A percentile compares a stretch with the other conserved stretches of the same genome.
phyloP scores from a whole-genome alignment of 2,888 invertebrate genomes.

The Neria commutata region DNA sequence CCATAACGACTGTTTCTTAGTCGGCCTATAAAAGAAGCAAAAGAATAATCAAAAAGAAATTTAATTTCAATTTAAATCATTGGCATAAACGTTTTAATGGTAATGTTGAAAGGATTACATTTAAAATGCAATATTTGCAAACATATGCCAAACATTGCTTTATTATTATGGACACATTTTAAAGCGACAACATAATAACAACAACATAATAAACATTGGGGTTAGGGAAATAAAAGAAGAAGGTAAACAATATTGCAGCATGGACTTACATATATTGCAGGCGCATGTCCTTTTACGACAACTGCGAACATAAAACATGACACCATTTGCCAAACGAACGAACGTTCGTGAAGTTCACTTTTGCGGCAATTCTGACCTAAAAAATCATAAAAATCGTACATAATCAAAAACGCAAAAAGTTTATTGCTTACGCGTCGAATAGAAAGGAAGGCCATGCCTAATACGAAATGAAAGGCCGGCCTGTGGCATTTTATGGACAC shows the following conservation, averaged over 20 bases:
- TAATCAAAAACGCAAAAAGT: slow-evolving; percentile 45
- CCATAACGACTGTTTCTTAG: no score
- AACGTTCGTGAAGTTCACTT: slow-evolving; percentile 33
- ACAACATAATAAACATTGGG: background rate
- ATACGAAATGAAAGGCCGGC: no score
- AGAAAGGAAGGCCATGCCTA: slow-evolving; percentile 4
- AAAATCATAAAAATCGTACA: slow-evolving; percentile 53
- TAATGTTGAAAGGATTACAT: no score
- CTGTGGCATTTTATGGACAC: background rate
- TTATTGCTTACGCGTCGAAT: slow-evolving; percentile 36
- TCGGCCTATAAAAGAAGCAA: no score
- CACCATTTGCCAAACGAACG: slow-evolving; percentile 37
- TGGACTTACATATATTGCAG: slow-evolving; percentile 17
- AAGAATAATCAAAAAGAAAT: no score
- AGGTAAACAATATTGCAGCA: background rate
- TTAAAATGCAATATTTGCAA: no score
- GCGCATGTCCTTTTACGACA: slow-evolving; percentile 34
- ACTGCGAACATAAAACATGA: slow-evolving; percentile 32
- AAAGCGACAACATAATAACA: background rate
- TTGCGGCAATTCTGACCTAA: slow-evolving; percentile 48
- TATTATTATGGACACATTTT: background rate
- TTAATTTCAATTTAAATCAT: no score
- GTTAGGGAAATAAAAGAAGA: background rate
- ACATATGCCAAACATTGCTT: no score
- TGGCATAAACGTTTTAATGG: no score